Conservation (phyloP, 2,888 invertebrate species). For the Pollenia angustigena region DNA sequence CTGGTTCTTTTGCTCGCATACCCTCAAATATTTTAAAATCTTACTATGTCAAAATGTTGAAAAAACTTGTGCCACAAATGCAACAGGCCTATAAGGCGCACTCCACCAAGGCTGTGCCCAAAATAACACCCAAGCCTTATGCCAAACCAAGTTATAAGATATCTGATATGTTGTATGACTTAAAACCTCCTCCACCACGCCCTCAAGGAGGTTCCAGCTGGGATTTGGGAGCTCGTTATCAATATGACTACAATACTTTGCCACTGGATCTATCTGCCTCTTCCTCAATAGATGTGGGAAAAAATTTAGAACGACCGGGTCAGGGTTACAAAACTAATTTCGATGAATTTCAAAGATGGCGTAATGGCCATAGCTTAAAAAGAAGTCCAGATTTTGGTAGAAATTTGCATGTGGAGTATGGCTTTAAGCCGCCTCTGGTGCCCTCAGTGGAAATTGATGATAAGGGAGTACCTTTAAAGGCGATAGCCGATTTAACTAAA, state of each 20-base stretch:
- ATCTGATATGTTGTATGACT: slow-evolving; percentile 79
- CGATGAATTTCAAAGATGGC: slow-evolving; percentile 82
- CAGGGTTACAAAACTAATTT: slow-evolving; percentile 83
- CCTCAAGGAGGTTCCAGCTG: slow-evolving; percentile 77
- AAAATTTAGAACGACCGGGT: slow-evolving; percentile 84
- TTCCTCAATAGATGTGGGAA: slow-evolving; percentile 85
- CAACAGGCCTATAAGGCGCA: slow-evolving; percentile 62
- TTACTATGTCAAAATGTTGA: slow-evolving; percentile 80
- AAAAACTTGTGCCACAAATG: slow-evolving; percentile 79
- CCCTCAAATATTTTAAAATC: slow-evolving; percentile 80
- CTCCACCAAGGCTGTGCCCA: slow-evolving; percentile 43
- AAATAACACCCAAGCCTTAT: slow-evolving; percentile 52
- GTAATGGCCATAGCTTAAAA: slow-evolving; percentile 85
- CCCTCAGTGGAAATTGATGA: slow-evolving; percentile 93
- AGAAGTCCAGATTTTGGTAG: slow-evolving; percentile 86
- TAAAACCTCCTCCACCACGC: slow-evolving; percentile 79
- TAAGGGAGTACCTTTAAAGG: slow-evolving; percentile 87
- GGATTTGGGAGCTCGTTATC: slow-evolving; percentile 80
- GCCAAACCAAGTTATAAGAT: slow-evolving; percentile 77
- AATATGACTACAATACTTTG: slow-evolving; percentile 81
- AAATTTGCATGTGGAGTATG: slow-evolving; percentile 91
- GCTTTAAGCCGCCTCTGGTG: slow-evolving; percentile 92
- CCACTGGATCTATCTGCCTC: slow-evolving; percentile 78
- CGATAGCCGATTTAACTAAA: slow-evolving; percentile 52
- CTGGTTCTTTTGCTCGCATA: slow-evolving; percentile 73